Evolutionary conservation across 2,113 vertebrate genomes (phyloP).

Genomic region (Cardinalis cardinalis): DNA sequence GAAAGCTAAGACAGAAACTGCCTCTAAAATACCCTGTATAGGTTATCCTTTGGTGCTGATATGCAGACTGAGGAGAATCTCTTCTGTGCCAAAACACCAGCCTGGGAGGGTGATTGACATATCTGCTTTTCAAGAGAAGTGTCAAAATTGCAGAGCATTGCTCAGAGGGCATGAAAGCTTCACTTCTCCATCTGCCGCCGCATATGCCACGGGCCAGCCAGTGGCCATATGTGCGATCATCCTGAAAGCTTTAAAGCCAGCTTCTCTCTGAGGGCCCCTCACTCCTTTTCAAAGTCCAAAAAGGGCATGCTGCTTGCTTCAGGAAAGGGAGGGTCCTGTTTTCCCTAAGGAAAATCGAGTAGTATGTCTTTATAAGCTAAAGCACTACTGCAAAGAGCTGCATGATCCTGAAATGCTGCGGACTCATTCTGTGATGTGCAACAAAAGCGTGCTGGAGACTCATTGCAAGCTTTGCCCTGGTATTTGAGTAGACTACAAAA

Average conservation of each 20-base stretch:
- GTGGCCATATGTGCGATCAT: background rate
- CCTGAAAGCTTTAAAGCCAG: background rate
- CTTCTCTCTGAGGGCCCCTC: background rate
- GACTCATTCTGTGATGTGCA: background rate
- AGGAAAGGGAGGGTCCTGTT: background rate
- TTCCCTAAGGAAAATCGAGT: background rate
- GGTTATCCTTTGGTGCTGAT: background rate
- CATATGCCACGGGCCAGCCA: background rate
- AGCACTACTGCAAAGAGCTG: background rate
- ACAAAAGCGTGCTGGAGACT: background rate
- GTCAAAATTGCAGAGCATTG: background rate
- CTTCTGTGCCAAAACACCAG: background rate
- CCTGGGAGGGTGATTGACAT: background rate
- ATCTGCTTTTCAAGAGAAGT: conserved; percentile 10
- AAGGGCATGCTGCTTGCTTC: background rate
- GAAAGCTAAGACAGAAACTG: background rate
- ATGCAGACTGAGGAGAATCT: background rate
- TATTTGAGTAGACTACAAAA: background rate
- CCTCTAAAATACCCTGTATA: background rate
- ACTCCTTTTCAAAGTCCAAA: background rate
- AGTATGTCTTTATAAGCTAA: background rate
- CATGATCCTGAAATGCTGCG: background rate
- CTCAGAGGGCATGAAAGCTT: background rate
- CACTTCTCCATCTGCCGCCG: background rate
- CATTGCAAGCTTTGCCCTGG: background rate